These are phyloP conservation scores for Mycalesis mineus DNA, from an alignment of 2,888 invertebrate genomes.

Conservation along the genomic window DNA sequence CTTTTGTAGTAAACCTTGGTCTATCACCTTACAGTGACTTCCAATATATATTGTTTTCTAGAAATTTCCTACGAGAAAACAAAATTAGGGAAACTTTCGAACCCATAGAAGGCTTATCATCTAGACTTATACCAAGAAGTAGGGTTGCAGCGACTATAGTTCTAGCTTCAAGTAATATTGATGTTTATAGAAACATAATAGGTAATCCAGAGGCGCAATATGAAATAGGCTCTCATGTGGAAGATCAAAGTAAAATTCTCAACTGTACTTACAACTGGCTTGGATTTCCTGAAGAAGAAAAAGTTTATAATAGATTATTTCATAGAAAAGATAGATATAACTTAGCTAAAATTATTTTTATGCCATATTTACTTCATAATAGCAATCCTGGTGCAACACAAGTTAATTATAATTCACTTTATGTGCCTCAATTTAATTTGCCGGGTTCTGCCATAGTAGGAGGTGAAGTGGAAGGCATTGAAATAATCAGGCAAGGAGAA, in stretches of 20 bases:
- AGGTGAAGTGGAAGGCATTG: slow-evolving; percentile 95
- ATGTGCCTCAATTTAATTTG: slow-evolving; percentile 87
- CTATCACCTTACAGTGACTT: slow-evolving; percentile 90
- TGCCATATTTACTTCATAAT: slow-evolving; percentile 93
- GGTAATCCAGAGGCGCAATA: slow-evolving; percentile 93
- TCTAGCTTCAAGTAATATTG: slow-evolving; percentile 93
- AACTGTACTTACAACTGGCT: slow-evolving; percentile 97
- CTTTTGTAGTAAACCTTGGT: slow-evolving; percentile 91
- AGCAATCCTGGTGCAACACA: slow-evolving; percentile 93
- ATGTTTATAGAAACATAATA: slow-evolving; percentile 92
- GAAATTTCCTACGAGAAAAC: slow-evolving; percentile 92
- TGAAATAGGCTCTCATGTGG: slow-evolving; percentile 96
- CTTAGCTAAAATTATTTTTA: slow-evolving; percentile 92
- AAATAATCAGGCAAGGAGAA: slow-evolving; percentile 87
- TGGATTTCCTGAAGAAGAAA: slow-evolving; percentile 85
- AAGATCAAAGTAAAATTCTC: slow-evolving; percentile 95
- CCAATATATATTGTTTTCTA: slow-evolving; percentile 89
- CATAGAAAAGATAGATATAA: slow-evolving; percentile 96
- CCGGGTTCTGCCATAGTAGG: slow-evolving; percentile 86
- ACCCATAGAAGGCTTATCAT: slow-evolving; percentile 80
- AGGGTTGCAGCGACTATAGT: slow-evolving; percentile 95
- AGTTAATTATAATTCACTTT: slow-evolving; percentile 85
- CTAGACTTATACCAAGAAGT: slow-evolving; percentile 90
- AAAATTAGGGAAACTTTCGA: slow-evolving; percentile 91
- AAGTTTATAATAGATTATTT: slow-evolving; percentile 86